Evolutionary conservation across 1,140 invertebrate genomes (phyloP), one percentile per base, ranked within the genome.

Genomic region (Idris sp.): DNA sequence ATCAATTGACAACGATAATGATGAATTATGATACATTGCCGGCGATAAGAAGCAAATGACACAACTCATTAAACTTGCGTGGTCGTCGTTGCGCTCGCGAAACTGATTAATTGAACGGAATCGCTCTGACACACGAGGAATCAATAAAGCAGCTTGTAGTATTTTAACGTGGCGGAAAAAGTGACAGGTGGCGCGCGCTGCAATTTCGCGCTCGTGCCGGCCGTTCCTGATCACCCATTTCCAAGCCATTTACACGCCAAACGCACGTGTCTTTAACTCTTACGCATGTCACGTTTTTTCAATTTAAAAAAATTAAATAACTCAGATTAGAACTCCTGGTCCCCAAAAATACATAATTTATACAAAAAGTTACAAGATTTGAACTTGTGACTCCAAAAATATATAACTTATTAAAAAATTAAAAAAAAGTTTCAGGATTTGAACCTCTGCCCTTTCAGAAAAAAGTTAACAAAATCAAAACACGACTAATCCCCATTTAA

Each of bases 31-130:
- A 74, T 54, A 61, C 61, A 54, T 28, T 38, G 46, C 1, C 38
- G 36, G 53, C 19, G 61, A 74, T 74, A 74, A 74, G 61, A 65
- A 74, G 46, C 61, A 38, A 58, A 74, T 74, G 69, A 74, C 59
- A 74, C 46, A 58, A 68, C 26, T 68, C 62, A 75, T 75, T 68
- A 68, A 54, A 10, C 44, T 43, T 30, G 62, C 31, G 13, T 33
- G 19, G 40, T 38, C 46, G 54, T n/a, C 33, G 54, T 25, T 43
- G 43, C 4, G 3, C 19, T 44, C 43, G 58, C 33, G 35, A 22
- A 19, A 44, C 33, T 73, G 68, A 73, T 73, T 73, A 73, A 73
- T 71, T 54, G 65, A 31, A 40, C 48, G 54, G 26, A 53, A 54
- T 41, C 14, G 53, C 35, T 28, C 43, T 6, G 3, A 22, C 19